Percentiles rank a stretch among this genome's conserved stretches.
Conservation (phyloP, 30 jellyfish, hydroid and myxozoan species). For the Aurelia sp. region DNA sequence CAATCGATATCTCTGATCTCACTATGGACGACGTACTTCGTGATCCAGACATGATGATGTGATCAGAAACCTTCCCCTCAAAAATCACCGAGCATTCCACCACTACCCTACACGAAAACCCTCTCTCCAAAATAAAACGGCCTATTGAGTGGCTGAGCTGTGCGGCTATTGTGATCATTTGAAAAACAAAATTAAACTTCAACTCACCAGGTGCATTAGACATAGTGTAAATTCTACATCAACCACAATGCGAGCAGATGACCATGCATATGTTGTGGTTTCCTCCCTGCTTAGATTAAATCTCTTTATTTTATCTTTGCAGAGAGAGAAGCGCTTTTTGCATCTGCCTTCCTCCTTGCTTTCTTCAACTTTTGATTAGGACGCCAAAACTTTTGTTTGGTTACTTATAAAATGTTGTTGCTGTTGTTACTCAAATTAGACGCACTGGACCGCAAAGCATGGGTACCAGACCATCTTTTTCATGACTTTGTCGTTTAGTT, state of each 20-base stretch:
- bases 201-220: slow-evolving; percentile 58
- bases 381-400: slow-evolving; percentile 69
- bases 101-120: no score
- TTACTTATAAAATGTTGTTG: background rate
- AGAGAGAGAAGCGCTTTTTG: background rate
- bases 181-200: background rate
- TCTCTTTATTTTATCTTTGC: background rate
- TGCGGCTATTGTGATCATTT: no score
- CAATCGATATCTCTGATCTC: slow-evolving; percentile 5
- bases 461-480: no score
- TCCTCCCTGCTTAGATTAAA: slow-evolving; percentile 8
- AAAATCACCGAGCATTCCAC: no score
- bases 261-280: slow-evolving; percentile 61
- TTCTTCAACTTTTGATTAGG: slow-evolving; percentile 30
- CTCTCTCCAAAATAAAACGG: no score
- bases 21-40: background rate
- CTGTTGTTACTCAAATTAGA: slow-evolving; percentile 23
- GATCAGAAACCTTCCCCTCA: no score
- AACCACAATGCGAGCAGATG: slow-evolving; percentile 56
- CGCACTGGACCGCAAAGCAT: no score
- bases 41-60: no score
- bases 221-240: slow-evolving; percentile 47
- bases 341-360: slow-evolving; percentile 26
- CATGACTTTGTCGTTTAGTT: no score
- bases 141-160: no score